Evolutionary conservation across 2,797 vertebrate genomes (phyloP).

Genomic region (Oryzias dopingdopingensis): DNA sequence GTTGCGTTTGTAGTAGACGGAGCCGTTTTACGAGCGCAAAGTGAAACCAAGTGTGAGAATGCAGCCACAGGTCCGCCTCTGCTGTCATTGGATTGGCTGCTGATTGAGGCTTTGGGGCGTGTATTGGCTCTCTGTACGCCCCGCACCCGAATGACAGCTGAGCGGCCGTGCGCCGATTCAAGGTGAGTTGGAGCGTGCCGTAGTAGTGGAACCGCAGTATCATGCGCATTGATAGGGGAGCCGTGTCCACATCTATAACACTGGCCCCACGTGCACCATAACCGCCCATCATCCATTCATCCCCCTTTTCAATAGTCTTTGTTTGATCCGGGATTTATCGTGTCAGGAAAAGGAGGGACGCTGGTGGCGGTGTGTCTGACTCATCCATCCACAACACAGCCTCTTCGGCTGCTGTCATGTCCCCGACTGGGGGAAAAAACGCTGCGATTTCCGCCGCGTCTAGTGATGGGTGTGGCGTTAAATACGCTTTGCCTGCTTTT

Average conservation of each 20-base stretch:
- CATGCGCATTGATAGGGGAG: conserved; percentile 91
- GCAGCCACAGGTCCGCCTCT: conserved; percentile 78
- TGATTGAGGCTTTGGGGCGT: conserved; percentile 58
- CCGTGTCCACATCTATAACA: conserved; percentile 71
- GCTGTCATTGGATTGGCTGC: conserved; percentile 66
- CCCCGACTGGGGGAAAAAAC: conserved; percentile 37
- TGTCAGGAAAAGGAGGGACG: conserved; percentile 7
- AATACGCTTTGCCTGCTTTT: conserved; percentile 35
- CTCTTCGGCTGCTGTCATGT: conserved; percentile 59
- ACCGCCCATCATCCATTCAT: conserved; percentile 38
- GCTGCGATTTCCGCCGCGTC: conserved; percentile 26
- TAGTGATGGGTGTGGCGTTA: conserved; percentile 76
- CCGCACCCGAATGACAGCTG: conserved; percentile 70
- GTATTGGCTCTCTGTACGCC: conserved; percentile 79
- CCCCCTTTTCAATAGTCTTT: not conserved
- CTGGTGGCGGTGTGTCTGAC: conserved; percentile 40
- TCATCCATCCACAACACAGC: conserved; percentile 43
- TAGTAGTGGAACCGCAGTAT: conserved; percentile 93
- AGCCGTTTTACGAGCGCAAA: conserved; percentile 79
- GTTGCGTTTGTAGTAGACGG: conserved; percentile 80
- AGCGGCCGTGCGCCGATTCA: conserved; percentile 82
- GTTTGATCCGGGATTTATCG: conserved; percentile 7
- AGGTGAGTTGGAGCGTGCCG: conserved; percentile 94
- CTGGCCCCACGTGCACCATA: conserved; percentile 58
- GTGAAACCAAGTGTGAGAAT: conserved; percentile 88